A percentile compares a stretch with the other conserved stretches of the same genome.
Conservation (phyloP, 2,113 vertebrate species). For the Fregetta grallaria region DNA sequence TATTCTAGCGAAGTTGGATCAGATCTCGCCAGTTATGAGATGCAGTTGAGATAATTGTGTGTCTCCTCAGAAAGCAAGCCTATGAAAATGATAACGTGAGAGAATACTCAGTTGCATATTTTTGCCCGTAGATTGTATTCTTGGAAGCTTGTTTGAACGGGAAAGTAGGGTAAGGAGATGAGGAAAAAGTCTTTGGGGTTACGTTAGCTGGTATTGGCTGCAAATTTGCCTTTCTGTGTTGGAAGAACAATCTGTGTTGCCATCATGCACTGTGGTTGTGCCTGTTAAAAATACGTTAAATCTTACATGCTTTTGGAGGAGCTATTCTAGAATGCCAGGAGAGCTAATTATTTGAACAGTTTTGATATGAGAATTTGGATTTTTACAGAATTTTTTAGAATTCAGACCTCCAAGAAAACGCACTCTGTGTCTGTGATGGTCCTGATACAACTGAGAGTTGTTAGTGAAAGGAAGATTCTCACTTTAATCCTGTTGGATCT, state of each 20-base stretch:
- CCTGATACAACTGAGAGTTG: not conserved
- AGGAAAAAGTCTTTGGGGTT: not conserved
- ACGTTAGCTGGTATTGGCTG: not conserved
- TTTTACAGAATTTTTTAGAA: not conserved
- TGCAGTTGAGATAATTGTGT: not conserved
- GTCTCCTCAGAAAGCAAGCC: not conserved
- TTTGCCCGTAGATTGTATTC: not conserved
- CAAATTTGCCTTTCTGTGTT: not conserved
- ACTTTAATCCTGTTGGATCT: not conserved
- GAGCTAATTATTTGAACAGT: not conserved
- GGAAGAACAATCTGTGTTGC: not conserved
- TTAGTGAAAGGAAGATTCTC: not conserved
- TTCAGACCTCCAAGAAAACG: not conserved
- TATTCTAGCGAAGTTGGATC: not conserved
- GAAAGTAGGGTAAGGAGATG: not conserved
- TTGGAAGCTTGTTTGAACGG: not conserved
- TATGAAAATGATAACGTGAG: not conserved
- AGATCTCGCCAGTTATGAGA: not conserved
- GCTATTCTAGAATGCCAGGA: not conserved
- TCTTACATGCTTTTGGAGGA: not conserved
- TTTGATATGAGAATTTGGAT: not conserved
- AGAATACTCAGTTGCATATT: not conserved
- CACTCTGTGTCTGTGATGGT: not conserved
- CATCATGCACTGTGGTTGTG: not conserved
- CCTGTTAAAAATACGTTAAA: not conserved